Evolutionary conservation across 2,888 invertebrate species (phyloP), one percentile per base, ranked within the genome.

Genomic region (Chironomus tentans): DNA sequence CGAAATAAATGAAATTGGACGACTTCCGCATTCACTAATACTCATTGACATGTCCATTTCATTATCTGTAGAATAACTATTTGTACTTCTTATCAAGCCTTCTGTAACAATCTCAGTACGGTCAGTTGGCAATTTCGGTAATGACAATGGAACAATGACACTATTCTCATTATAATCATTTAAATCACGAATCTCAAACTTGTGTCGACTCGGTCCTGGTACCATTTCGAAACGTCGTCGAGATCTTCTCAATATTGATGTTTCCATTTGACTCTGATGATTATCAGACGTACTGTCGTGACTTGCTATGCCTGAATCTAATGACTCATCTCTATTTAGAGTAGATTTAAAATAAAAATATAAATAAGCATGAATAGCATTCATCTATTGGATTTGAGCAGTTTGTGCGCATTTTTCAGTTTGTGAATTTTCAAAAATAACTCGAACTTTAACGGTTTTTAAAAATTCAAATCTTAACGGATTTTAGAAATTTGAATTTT

Each of bases 181-280:
- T 70, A 90, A 84, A 80, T 93, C 92, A 38, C 90, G 84, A 2
- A 93, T 89, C 79, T 93, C 92, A 83, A 93, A 93, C 78, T 87
- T 90, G 80, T 92, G 91, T 0, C 90, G 86, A 68, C 90, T 90
- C 61, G 87, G 87, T 24, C 21, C 24, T 83, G 92, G 89, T 48
- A 91, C 88, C 88, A 92, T 90, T 82, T 91, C 90, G 62, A 92
- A 83, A 81, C 90, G 91, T 71, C 92, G 86, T 0, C 90, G 76
- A 24, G 83, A 80, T 74, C 82, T 80, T 10, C 83, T 13, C 68
- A 74, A 10, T 38, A 38, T 48, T 10, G 65, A 65, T 18, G 56
- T 56, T n/a, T 56, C 65, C 46, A 38, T 62, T 13, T 73, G 22
- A 22, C 24, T 28, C 22, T 72, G 61, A 38, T 72, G 72, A 68